Evolutionary conservation across 2,797 vertebrate genomes (phyloP).

Genomic region (Philypnodon macrostomus): DNA sequence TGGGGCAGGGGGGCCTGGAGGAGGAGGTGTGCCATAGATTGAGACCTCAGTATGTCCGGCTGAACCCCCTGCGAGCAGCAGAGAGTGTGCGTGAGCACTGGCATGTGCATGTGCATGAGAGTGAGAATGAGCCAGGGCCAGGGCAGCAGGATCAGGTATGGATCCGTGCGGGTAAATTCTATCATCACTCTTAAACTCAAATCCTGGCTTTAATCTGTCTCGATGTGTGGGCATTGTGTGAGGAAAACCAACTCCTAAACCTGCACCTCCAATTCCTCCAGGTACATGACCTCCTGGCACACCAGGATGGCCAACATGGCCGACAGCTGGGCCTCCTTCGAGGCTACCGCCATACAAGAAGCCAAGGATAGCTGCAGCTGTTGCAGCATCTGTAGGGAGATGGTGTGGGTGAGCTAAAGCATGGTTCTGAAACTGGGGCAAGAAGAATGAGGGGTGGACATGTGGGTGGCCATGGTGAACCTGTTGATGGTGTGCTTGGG

Average conservation of each 20-base stretch:
- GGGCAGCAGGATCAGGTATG: slow-evolving; percentile 73
- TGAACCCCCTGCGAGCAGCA: slow-evolving; percentile 74
- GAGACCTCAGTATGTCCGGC: slow-evolving; percentile 73
- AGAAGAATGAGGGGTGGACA: slow-evolving; percentile 80
- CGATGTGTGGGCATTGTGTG: slow-evolving; percentile 82
- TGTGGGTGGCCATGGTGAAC: slow-evolving; percentile 76
- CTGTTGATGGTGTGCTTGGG: slow-evolving; percentile 75
- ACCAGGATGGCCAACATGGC: slow-evolving; percentile 69
- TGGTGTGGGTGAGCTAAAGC: slow-evolving; percentile 75
- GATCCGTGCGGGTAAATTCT: slow-evolving; percentile 80
- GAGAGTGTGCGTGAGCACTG: slow-evolving; percentile 72
- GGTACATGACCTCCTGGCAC: slow-evolving; percentile 69
- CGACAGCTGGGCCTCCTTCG: slow-evolving; percentile 82
- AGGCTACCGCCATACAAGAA: slow-evolving; percentile 90
- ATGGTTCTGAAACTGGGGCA: slow-evolving; percentile 79
- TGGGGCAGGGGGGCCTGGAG: slow-evolving; percentile 60
- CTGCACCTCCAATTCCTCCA: slow-evolving; percentile 74
- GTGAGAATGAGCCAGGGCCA: slow-evolving; percentile 77
- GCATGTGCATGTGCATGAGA: slow-evolving; percentile 63
- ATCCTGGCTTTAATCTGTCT: slow-evolving; percentile 91
- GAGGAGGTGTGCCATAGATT: slow-evolving; percentile 79
- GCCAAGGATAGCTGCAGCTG: slow-evolving; percentile 91
- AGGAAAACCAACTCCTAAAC: slow-evolving; percentile 82
- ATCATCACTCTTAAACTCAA: slow-evolving; percentile 94
- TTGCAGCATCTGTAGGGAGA: slow-evolving; percentile 80